Evolutionary conservation across 1,140 invertebrate species (phyloP).

Genomic region (Apis dorsata): DNA sequence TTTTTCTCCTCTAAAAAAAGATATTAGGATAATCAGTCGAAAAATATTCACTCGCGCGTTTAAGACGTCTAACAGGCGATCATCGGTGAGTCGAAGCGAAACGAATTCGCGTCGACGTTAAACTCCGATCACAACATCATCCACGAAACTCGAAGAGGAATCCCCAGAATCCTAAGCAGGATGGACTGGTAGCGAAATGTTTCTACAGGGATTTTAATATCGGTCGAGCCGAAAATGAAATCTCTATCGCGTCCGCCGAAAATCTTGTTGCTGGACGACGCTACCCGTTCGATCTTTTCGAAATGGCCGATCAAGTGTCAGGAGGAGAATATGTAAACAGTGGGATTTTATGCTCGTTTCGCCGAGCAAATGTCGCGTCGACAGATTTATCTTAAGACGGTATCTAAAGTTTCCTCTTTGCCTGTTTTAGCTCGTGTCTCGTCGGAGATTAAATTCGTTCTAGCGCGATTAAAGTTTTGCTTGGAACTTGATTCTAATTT

Average conservation of each 20-base stretch:
- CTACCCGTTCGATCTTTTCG: constrained; percentile 38
- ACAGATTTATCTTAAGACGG: constrained; percentile 55
- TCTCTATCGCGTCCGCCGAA: neutral
- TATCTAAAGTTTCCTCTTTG: constrained; percentile 37
- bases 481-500: neutral
- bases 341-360: constrained; percentile 31
- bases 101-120: neutral
- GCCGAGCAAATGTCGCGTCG: constrained; percentile 32
- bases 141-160: neutral
- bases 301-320: constrained; percentile 6
- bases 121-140: neutral
- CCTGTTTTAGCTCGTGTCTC: constrained; percentile 36
- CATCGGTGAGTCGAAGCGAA: neutral
- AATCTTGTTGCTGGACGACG: neutral
- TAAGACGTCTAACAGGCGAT: too few relatives aligned
- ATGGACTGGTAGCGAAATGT: constrained; percentile 7
- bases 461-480: neutral
- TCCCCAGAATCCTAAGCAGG: neutral
- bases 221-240: constrained; percentile 27
- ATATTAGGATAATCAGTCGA: neutral
- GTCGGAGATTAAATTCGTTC: constrained; percentile 46
- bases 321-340: constrained; percentile 13
- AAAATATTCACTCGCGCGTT: neutral
- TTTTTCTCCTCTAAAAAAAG: neutral
- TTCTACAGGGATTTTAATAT: constrained; percentile 15